These are phyloP conservation scores for Rotaria macrura DNA, from an alignment of 2,888 invertebrate genomes.

Conservation along the genomic window DNA sequence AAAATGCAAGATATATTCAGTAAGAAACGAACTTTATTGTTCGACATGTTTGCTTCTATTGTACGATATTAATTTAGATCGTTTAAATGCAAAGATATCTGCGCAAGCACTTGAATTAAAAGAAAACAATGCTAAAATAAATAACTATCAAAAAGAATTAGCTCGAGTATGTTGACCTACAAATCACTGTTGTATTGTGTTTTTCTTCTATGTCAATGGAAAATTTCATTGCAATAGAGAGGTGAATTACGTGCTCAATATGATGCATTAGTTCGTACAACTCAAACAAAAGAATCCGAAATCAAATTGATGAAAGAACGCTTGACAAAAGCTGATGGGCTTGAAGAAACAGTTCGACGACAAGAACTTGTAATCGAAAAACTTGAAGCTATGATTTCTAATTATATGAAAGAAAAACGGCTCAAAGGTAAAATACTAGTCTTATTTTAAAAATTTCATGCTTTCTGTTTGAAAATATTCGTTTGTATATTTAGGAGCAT, in stretches of 20 bases:
- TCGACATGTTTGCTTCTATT: too few species aligned
- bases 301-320: slow-evolving; percentile 22
- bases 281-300: neutral
- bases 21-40: neutral
- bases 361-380: slow-evolving; percentile 34
- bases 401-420: slow-evolving; percentile 19
- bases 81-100: slow-evolving; percentile 27
- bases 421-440: neutral
- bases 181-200: neutral
- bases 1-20: slow-evolving; percentile 30
- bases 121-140: slow-evolving; percentile 26
- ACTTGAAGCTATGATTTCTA: slow-evolving; percentile 16
- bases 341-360: slow-evolving; percentile 31
- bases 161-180: neutral
- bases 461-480: neutral
- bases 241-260: slow-evolving; percentile 14
- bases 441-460: neutral
- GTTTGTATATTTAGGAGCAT: neutral
- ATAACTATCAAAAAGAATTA: slow-evolving; percentile 23
- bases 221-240: neutral
- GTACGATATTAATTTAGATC: neutral
- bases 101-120: slow-evolving; percentile 26
- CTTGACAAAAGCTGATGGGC: slow-evolving; percentile 22
- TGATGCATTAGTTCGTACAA: neutral
- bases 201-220: neutral